Evolutionary conservation across 2,113 vertebrate species (phyloP).

Genomic region (Melanerpes aurifrons): DNA sequence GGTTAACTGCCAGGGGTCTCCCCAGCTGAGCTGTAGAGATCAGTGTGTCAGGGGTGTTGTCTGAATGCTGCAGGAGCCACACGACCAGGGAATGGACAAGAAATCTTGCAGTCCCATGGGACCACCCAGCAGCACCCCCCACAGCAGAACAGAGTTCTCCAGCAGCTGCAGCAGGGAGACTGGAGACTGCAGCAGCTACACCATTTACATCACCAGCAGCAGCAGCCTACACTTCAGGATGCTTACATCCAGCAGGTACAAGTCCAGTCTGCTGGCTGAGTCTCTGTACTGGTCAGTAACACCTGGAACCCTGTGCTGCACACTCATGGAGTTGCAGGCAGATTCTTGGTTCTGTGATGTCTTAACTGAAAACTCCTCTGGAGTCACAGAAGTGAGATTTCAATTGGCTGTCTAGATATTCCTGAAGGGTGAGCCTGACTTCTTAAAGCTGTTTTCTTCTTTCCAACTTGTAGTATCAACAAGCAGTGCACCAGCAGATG

Average conservation of each 20-base stretch:
- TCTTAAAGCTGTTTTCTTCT: neutral
- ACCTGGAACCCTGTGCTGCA: neutral
- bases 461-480: slow-evolving; percentile 82
- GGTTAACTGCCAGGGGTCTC: neutral
- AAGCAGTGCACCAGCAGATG: slow-evolving; percentile 87
- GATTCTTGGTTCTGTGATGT: neutral
- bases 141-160: slow-evolving; percentile 87
- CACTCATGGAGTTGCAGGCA: neutral
- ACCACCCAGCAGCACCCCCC: slow-evolving; percentile 82
- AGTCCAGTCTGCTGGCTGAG: neutral
- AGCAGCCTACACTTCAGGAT: slow-evolving; percentile 80
- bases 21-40: neutral
- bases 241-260: slow-evolving; percentile 86
- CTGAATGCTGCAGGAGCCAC: slow-evolving; percentile 56
- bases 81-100: slow-evolving; percentile 76
- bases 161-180: slow-evolving; percentile 95
- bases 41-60: neutral
- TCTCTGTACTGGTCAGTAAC: neutral
- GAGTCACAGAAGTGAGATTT: neutral
- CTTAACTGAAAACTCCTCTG: neutral
- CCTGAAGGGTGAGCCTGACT: neutral
- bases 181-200: slow-evolving; percentile 92
- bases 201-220: slow-evolving; percentile 79
- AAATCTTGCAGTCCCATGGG: slow-evolving; percentile 70
- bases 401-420: neutral